Conservation (phyloP, 2,797 vertebrate genomes). For the Helicolenus hilgendorfi region DNA sequence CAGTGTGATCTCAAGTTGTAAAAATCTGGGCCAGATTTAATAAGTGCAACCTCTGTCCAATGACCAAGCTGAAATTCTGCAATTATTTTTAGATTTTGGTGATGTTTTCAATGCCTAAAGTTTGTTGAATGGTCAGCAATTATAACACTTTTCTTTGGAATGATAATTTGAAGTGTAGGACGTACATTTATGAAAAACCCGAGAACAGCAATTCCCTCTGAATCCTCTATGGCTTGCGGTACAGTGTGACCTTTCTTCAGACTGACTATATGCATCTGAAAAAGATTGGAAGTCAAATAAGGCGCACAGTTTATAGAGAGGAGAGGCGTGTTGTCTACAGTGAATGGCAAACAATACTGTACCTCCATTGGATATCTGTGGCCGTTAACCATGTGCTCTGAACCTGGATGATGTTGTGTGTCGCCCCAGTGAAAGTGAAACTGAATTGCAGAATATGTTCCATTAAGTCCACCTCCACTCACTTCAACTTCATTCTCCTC, state of each 20-base stretch:
- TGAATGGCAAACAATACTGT: not conserved
- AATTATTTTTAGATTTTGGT: not conserved
- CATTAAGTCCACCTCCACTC: constrained; percentile 76
- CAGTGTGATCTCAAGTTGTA: not conserved
- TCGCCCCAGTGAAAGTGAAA: constrained; percentile 89
- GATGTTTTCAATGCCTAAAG: not conserved
- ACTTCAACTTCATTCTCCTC: constrained; percentile 51
- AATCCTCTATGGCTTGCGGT: not conserved
- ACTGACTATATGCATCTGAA: constrained; percentile 89
- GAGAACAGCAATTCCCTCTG: constrained; percentile 77
- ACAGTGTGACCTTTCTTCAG: constrained; percentile 68
- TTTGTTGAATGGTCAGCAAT: not conserved
- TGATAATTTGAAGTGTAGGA: not conserved
- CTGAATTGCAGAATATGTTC: constrained; percentile 62
- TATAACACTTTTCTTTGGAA: not conserved
- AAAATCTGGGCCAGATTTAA: not conserved
- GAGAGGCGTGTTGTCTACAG: no score
- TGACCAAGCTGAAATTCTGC: not conserved
- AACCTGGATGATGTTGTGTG: constrained; percentile 55
- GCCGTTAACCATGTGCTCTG: constrained; percentile 82
- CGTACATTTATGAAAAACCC: constrained; percentile 86
- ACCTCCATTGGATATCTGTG: constrained; percentile 86
- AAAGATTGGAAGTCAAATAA: not conserved
- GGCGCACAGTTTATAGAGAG: not conserved
- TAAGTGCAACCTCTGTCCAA: not conserved